A percentile compares a stretch with the other conserved stretches of the same genome.
Evolutionary conservation across 2,888 invertebrate species (phyloP).

Genomic region (Lasioglossum marginatum): DNA sequence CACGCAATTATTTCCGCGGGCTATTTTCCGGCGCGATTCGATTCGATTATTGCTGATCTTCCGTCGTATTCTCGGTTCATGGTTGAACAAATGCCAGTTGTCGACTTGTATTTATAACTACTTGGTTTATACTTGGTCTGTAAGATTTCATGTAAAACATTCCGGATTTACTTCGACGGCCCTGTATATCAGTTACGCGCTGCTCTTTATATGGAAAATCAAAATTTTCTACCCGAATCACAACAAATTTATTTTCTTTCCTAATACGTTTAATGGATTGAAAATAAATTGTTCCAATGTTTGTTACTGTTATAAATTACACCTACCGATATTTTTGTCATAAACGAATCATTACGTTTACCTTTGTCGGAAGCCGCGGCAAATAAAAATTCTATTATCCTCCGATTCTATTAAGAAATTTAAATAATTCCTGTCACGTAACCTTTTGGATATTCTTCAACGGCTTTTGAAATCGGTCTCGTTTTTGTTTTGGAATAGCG

Average conservation of each 20-base stretch:
- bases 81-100: too few species aligned
- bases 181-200: too few species aligned
- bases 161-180: too few species aligned
- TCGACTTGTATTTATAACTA: too few species aligned
- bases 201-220: background rate
- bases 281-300: background rate
- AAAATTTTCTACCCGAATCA: background rate
- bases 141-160: too few species aligned
- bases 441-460: conserved; percentile 34
- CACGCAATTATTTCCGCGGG: too few species aligned
- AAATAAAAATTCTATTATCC: conserved; percentile 1
- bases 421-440: conserved; percentile 38
- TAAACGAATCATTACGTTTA: background rate
- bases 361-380: background rate
- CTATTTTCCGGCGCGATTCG: too few species aligned
- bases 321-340: background rate
- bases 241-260: background rate
- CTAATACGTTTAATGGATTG: background rate
- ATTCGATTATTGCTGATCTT: too few species aligned
- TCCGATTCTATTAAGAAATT: conserved; percentile 34
- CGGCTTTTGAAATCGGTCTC: conserved; percentile 45
- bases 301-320: background rate
- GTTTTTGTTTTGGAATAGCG: conserved; percentile 63
- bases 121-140: too few species aligned
- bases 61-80: too few species aligned